Percentiles rank a stretch among this genome's conserved stretches.
Conservation (phyloP, 35 echinoderm and acorn worm genomes). For the Acanthaster planci region DNA sequence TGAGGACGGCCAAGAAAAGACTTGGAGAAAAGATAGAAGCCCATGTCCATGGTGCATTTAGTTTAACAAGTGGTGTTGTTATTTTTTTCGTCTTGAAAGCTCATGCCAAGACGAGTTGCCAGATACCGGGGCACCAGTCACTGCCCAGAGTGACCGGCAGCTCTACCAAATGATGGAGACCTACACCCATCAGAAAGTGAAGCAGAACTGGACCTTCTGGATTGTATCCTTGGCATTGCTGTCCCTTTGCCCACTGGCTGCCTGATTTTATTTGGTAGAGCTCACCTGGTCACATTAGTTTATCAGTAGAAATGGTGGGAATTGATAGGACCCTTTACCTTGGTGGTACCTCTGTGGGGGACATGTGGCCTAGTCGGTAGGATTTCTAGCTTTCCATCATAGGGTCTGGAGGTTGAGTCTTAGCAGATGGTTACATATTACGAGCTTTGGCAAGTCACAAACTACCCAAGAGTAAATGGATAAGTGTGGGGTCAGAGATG, state of each 20-base stretch:
- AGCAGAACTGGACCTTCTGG: conserved; percentile 79
- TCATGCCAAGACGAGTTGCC: conserved; percentile 81
- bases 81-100: conserved; percentile 38
- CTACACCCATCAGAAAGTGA: conserved; percentile 56
- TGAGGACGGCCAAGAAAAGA: no score
- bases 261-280: not conserved
- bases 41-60: not conserved
- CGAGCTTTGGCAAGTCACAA: no score
- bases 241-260: not conserved
- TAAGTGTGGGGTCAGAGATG: no score
- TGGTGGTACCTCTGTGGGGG: no score
- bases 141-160: conserved; percentile 66
- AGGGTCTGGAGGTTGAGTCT: no score
- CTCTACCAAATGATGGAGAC: conserved; percentile 68
- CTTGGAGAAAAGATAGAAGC: not conserved
- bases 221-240: conserved; percentile 71
- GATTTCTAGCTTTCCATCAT: no score
- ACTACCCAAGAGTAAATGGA: no score
- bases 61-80: not conserved
- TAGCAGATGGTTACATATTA: no score
- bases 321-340: not conserved
- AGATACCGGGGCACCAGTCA: conserved; percentile 80
- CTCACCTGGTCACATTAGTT: not conserved
- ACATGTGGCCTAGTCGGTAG: no score
- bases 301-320: not conserved